Evolutionary conservation across 2,113 vertebrate species (phyloP).

Genomic region (Paramormyrops kingsleyae): DNA sequence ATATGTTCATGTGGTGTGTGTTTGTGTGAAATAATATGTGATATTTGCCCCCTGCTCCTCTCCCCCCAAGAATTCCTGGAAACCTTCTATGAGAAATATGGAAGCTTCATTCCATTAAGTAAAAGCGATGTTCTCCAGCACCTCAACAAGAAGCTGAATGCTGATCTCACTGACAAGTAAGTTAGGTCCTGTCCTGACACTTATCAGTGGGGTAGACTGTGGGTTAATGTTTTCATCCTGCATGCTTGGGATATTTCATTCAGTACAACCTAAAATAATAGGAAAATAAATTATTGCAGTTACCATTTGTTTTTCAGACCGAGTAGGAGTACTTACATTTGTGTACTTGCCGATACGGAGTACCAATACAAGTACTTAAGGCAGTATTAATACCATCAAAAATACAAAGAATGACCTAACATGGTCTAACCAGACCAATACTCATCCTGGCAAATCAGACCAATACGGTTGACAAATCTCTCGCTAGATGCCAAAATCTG

Average conservation of each 20-base stretch:
- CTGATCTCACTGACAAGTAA: conserved; percentile 79
- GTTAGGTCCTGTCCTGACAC: neutral
- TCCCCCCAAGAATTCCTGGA: conserved; percentile 78
- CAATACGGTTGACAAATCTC: too few relatives aligned
- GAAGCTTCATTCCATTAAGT: conserved; percentile 85
- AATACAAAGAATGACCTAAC: too few relatives aligned
- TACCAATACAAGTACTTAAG: too few relatives aligned
- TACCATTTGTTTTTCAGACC: too few relatives aligned
- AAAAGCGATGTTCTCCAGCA: conserved; percentile 84
- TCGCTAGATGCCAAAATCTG: too few relatives aligned
- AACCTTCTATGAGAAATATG: conserved; percentile 87
- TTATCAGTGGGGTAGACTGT: neutral
- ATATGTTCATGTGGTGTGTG: neutral
- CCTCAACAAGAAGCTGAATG: conserved; percentile 79
- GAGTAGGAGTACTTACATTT: too few relatives aligned
- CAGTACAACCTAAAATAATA: neutral
- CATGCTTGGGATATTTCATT: neutral
- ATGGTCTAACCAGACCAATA: too few relatives aligned
- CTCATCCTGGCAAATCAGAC: too few relatives aligned
- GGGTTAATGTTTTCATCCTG: neutral
- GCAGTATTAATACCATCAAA: too few relatives aligned
- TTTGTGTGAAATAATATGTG: neutral
- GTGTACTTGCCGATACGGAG: too few relatives aligned
- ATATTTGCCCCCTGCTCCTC: neutral
- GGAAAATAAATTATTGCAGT: too few relatives aligned